A percentile compares a stretch with the other conserved stretches of the same genome.
phyloP scores from a whole-genome alignment of 1,140 invertebrate genomes.

The Danaus melanippus region DNA sequence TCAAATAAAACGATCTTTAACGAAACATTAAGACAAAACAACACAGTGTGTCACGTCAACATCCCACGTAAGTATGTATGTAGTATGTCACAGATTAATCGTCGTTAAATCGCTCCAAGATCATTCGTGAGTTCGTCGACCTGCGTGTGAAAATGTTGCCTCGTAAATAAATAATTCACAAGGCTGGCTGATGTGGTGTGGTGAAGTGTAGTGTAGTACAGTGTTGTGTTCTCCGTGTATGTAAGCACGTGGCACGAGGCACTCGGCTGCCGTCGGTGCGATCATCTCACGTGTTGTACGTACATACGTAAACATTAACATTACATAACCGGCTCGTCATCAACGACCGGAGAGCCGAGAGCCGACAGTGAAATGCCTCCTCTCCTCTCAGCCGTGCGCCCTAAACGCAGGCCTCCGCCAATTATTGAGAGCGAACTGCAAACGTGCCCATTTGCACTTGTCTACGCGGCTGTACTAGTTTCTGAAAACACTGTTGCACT shows the following conservation, averaged over 20 bases:
- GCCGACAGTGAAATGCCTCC: conserved; percentile 53
- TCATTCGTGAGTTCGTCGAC: conserved; percentile 63
- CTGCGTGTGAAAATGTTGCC: conserved; percentile 69
- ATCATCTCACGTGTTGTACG: conserved; percentile 48
- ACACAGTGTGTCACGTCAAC: conserved; percentile 5
- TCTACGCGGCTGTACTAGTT: conserved; percentile 13
- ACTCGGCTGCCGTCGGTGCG: conserved; percentile 24
- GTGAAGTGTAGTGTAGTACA: too few species aligned
- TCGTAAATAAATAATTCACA: conserved; percentile 73
- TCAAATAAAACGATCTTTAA: conserved; percentile 1
- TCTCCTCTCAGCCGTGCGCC: conserved; percentile 14
- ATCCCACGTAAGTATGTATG: conserved; percentile 4
- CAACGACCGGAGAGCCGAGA: conserved; percentile 49
- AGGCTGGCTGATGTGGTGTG: conserved; percentile 36
- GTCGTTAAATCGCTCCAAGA: conserved; percentile 64
- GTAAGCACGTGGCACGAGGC: conserved; percentile 45
- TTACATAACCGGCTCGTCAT: conserved; percentile 69
- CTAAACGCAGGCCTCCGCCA: conserved; percentile 19
- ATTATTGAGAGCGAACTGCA: conserved; percentile 12
- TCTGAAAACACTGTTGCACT: conserved; percentile 2
- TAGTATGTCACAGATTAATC: conserved; percentile 59
- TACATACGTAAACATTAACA: conserved; percentile 70
- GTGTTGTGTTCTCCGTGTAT: conserved; percentile 46
- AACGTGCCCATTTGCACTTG: conserved; percentile 6
- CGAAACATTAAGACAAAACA: conserved; percentile 4